Base-by-base conservation (phyloP, 1,140 invertebrate species). In the Drosophila tsacasi region DNA sequence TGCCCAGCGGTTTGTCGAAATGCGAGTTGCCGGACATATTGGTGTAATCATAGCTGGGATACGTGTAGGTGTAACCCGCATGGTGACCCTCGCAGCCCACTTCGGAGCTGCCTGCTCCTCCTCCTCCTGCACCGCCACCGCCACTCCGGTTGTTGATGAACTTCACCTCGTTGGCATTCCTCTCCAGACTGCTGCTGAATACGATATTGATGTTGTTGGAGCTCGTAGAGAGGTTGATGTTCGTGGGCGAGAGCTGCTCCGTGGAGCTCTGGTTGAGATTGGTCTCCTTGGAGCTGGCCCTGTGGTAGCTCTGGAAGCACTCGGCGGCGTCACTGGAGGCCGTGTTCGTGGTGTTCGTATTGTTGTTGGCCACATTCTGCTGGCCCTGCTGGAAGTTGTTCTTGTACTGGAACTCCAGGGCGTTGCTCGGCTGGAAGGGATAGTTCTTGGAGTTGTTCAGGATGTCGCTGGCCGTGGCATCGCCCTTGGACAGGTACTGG, bases 171-270 rank as follows among this genome's bases (percentile, higher is more conserved):
- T 93, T 92, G 57, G 87, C 85, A 42, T 90, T 92, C 19, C 66
- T 50, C 58, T 91, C 83, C 47, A 78, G 59, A 15, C 75, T 82
- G 76, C 64, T 74, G 68, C 75, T 85, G 32, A 93, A 93, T 8
- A 92, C 86, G 9, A 93, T 93, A 21, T 93, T 93, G 4, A 93
- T 93, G 46, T 93, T 93, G 64, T 93, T 93, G 21, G 90, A 91
- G 69, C 92, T 93, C 46, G 80, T 91, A 2, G 92, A 93, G n/a
- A 93, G 52, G 39, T 93, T 93, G 15, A 93, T 93, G 27, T 93
- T 91, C 19, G 92, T 91, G 23, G 92, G 86, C 13, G 91, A 91
- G n/a, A 91, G 49, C 10, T 84, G 75, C 40, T 68, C 71, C 30
- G 54, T 32, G n/a, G 71, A 52, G 12, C 54, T 74, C 44, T 93